Evolutionary conservation across 2,797 vertebrate species (phyloP).

Genomic region (Lophius americanus): DNA sequence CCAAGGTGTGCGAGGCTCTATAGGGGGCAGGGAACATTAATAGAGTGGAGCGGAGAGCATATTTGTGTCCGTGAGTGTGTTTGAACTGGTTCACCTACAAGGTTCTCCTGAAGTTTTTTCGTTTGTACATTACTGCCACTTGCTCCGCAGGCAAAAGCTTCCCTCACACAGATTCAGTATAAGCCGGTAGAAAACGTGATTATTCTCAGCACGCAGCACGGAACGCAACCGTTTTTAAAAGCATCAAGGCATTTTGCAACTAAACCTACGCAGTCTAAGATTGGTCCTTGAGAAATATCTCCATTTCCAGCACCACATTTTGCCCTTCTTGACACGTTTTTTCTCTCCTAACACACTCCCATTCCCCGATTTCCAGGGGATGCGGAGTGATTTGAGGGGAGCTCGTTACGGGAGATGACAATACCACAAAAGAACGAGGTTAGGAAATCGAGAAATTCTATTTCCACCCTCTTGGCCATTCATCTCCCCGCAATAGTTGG

Average conservation of each 20-base stretch:
- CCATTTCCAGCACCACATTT: constrained; percentile 32
- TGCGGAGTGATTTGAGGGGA: constrained; percentile 57
- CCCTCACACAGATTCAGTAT: constrained; percentile 23
- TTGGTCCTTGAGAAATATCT: constrained; percentile 10
- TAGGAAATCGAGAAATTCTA: constrained; percentile 75
- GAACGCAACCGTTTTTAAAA: constrained; percentile 25
- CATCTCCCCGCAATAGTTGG: constrained; percentile 56
- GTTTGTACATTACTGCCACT: constrained; percentile 39
- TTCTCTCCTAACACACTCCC: constrained; percentile 45
- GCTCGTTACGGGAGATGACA: constrained; percentile 68
- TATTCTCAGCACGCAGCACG: constrained; percentile 8
- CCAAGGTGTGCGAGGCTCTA: constrained; percentile 1
- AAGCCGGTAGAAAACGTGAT: neutral
- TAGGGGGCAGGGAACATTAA: constrained; percentile 28
- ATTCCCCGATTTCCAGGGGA: constrained; percentile 38
- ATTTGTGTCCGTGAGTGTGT: neutral
- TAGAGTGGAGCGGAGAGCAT: constrained; percentile 1
- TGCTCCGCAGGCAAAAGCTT: constrained; percentile 20
- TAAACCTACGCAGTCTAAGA: constrained; percentile 22
- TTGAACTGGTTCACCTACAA: constrained; percentile 34
- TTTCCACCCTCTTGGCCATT: constrained; percentile 65
- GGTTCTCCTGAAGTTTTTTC: constrained; percentile 53
- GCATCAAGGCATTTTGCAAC: constrained; percentile 26
- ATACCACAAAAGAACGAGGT: constrained; percentile 67
- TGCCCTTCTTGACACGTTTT: constrained; percentile 13